Conservation (phyloP, 2,797 vertebrate species). For the Synanceia verrucosa region DNA sequence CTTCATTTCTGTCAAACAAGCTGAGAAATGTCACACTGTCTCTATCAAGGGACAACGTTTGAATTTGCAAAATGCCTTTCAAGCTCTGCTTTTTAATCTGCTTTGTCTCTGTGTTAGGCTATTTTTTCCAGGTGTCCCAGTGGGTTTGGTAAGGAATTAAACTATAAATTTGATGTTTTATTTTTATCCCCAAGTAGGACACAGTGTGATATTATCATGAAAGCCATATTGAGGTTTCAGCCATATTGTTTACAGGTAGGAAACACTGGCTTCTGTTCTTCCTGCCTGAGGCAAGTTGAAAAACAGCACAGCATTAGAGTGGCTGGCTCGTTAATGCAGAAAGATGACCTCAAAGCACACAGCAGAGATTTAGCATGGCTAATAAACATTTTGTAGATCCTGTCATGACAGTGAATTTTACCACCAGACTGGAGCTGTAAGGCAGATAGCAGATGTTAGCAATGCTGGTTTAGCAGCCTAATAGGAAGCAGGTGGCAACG, state of each 20-base stretch:
- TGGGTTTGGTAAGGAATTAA: slow-evolving; percentile 17
- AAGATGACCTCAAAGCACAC: slow-evolving; percentile 50
- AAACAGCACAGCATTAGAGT: slow-evolving; percentile 39
- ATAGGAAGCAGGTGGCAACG: slow-evolving; percentile 20
- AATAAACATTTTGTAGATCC: slow-evolving; percentile 25
- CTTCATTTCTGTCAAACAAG: slow-evolving; percentile 49
- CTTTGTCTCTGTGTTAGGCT: not conserved
- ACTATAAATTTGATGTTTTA: slow-evolving; percentile 5
- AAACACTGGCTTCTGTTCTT: slow-evolving; percentile 22
- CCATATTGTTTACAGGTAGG: slow-evolving; percentile 55
- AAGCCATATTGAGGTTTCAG: slow-evolving; percentile 27
- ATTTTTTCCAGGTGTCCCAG: slow-evolving; percentile 23
- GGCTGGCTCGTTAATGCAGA: slow-evolving; percentile 47
- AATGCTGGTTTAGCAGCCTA: slow-evolving; percentile 3
- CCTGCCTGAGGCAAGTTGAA: slow-evolving; percentile 37
- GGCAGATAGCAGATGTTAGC: slow-evolving; percentile 42
- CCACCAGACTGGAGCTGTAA: not conserved
- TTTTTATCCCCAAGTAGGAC: slow-evolving; percentile 49
- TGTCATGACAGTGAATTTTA: not conserved
- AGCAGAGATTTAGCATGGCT: slow-evolving; percentile 4
- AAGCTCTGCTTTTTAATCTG: not conserved
- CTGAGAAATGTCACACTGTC: slow-evolving; percentile 32
- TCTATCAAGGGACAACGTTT: slow-evolving; percentile 32
- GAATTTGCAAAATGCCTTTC: slow-evolving; percentile 38
- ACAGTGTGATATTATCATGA: slow-evolving; percentile 28